Evolutionary conservation across 1,140 invertebrate species (phyloP).

Genomic region (Lordiphosa collinella): DNA sequence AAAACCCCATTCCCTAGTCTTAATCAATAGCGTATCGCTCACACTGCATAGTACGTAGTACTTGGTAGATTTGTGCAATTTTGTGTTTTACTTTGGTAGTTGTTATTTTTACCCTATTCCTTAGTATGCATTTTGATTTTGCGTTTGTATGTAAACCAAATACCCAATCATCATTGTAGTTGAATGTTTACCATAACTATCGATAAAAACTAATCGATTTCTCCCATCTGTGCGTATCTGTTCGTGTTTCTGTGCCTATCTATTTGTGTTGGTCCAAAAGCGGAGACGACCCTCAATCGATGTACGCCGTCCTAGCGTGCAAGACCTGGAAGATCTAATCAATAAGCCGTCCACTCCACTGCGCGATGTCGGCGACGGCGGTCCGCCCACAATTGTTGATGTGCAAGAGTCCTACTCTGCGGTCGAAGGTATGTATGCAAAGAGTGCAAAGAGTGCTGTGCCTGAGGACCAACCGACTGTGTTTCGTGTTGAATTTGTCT

Average conservation of each 20-base stretch:
- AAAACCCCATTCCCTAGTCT: too few relatives aligned
- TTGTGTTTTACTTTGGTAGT: constrained; percentile 15
- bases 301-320: constrained; percentile 90
- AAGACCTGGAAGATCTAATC: constrained; percentile 92
- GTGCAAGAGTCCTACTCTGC: constrained; percentile 94
- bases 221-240: constrained; percentile 3
- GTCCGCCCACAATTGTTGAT: constrained; percentile 92
- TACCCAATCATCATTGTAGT: constrained; percentile 2
- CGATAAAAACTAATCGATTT: constrained; percentile 7
- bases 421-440: constrained; percentile 87
- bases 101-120: constrained; percentile 11
- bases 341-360: constrained; percentile 95
- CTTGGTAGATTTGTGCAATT: constrained; percentile 11
- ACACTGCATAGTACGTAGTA: constrained; percentile 40
- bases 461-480: neutral
- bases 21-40: neutral
- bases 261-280: constrained; percentile 80
- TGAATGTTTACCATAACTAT: constrained; percentile 10
- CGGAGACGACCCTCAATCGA: constrained; percentile 92
- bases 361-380: constrained; percentile 86
- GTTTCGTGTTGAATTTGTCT: neutral
- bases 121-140: constrained; percentile 35
- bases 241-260: constrained; percentile 13
- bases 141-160: constrained; percentile 25
- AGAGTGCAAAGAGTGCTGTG: neutral